Conservation (phyloP, 2,888 invertebrate species). For the Drosophila mulleri region DNA sequence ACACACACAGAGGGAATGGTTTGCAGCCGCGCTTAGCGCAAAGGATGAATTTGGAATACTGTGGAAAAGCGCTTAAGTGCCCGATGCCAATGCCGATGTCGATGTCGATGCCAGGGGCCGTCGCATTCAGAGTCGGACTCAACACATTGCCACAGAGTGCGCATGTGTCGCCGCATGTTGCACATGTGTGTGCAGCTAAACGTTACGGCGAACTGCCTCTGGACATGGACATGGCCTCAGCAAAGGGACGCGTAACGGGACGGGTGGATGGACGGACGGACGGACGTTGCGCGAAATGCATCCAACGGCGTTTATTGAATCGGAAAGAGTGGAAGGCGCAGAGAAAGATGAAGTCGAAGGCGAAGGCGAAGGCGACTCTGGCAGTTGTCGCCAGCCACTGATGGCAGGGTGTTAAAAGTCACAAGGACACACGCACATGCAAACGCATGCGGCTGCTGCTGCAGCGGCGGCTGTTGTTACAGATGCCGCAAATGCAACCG, state of each 20-base stretch:
- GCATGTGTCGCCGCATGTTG: conserved; percentile 73
- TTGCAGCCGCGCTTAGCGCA: conserved; percentile 36
- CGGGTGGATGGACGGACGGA: background rate
- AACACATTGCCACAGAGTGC: conserved; percentile 54
- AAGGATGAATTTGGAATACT: conserved; percentile 11
- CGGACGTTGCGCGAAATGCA: conserved; percentile 63
- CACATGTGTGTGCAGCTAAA: conserved; percentile 67
- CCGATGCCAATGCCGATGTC: conserved; percentile 11
- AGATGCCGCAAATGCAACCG: conserved; percentile 33
- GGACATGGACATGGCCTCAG: conserved; percentile 46
- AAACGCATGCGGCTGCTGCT: conserved; percentile 10
- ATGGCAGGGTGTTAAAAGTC: conserved; percentile 74
- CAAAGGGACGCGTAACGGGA: background rate
- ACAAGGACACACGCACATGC: conserved; percentile 75
- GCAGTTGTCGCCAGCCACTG: conserved; percentile 62
- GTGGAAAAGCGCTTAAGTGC: conserved; percentile 57
- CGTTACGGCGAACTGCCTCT: conserved; percentile 53
- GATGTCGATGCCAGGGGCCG: conserved; percentile 7
- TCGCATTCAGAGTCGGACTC: conserved; percentile 63
- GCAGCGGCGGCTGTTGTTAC: conserved; percentile 5
- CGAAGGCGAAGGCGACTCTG: conserved; percentile 32
- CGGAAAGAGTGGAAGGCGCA: conserved; percentile 35
- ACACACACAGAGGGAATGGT: background rate
- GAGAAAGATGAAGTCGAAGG: background rate
- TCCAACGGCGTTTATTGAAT: conserved; percentile 72